Evolutionary conservation across 2,888 invertebrate species (phyloP), one percentile per base, ranked within the genome.

Genomic region (Pantelozetes paolii): DNA sequence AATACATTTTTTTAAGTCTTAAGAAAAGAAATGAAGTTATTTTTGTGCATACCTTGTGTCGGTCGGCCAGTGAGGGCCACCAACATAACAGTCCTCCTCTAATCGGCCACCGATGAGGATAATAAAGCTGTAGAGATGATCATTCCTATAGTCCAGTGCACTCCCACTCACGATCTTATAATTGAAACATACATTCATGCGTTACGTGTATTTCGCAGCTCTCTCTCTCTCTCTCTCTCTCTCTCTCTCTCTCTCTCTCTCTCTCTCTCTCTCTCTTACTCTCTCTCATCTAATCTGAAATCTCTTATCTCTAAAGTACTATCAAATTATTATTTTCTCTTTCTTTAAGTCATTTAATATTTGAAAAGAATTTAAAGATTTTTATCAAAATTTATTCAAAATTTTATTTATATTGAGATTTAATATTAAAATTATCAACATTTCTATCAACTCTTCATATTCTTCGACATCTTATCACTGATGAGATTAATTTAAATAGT

Each of bases 91-190:
- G 59, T 54, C 26, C 26, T 26, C 54, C 20, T 23, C 6, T 30
- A 26, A 18, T 32, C n/a, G 59, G 32, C 59, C 59, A 62, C 59
- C 59, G 23, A 30, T 62, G 59, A 32, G n/a, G 59, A 30, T 32
- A 32, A 30, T 30, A 30, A 28, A 32, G 15, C 13, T 23, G 59
- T 13, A 2, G 26, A 20, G 26, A 45, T 45, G 54, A 54, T 54
- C 6, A 6, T 18, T 23, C 13, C 32, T 32, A 32, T 32, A 62
- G 59, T 62, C 32, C 59, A 62, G 18, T 62, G 20, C 28, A 62
- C 59, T 62, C 59, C 59, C 59, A 30, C 59, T 62, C 59, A 62
- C 59, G 59, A 62, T 32, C 59, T 62, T 30, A 62, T 62, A 62
- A 62, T 62, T 62, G 32, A 62, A 32, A 32, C 30, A 62, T 30